Base-by-base conservation (phyloP, 2,113 vertebrate species). In the Anguilla rostrata region DNA sequence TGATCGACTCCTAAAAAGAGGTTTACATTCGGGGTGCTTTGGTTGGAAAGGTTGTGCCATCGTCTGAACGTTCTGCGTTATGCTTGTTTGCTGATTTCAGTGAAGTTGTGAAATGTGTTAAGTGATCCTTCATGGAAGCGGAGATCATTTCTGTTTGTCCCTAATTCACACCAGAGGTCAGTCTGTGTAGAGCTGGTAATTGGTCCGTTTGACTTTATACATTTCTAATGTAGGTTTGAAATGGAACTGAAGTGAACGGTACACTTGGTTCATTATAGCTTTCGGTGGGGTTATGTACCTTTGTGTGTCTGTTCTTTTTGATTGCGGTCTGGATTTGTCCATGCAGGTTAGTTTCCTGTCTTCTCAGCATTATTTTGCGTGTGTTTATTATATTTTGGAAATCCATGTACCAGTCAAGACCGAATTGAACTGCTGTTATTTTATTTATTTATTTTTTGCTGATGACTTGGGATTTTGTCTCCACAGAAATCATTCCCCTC, bases 1-100 rank as follows among this genome's bases (percentile, higher is more conserved):
- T 88, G 88, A 86, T 92, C 29, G 5, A 39, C 18, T 66, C 60
- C 49, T 34, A 12, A 14, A 53, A 12, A 53, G 11, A 11, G 7
- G 49, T 53, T 53, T 53, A 14, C 49, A 14, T 53, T 53, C 49
- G 1, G 49, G 49, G 49, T 53, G 49, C 49, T 53, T 53, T 53
- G 49, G 49, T 53, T 53, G 49, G 49, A 53, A 14, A 53, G 49
- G 49, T 53, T 14, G 9, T 11, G 49, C 49, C 49, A 12, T 11
- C 49, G 11, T 53, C 49, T 14, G 49, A 53, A 14, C 12, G 4
- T 8, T 20, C 57, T 87, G 90, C 15, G 11, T 85, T 34, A 1
- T 1, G 57, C 18, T 26, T 20, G 26, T 26, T 20, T 26, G 7
- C 22, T 26, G 60, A 66, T 66, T 66, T 66, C 22, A 66, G 60